phyloP scores from a whole-genome alignment of 2,888 invertebrate genomes.

The Trachelus tabidus region DNA sequence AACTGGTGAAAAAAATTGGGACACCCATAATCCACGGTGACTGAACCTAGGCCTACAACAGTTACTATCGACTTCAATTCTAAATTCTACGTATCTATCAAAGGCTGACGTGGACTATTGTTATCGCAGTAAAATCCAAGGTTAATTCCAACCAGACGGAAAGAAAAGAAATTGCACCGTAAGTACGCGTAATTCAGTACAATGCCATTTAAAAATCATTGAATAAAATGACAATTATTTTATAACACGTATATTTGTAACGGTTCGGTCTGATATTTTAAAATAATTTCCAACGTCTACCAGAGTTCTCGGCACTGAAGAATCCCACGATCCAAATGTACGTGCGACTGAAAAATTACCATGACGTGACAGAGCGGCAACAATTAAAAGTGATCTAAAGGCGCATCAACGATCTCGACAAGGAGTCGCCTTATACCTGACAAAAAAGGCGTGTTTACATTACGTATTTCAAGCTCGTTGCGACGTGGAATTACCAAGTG shows the following conservation, averaged over 20 bases:
- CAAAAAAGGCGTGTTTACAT: background rate
- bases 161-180: conserved; percentile 19
- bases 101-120: background rate
- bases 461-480: background rate
- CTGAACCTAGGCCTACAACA: background rate
- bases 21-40: background rate
- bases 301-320: too few relatives aligned
- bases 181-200: background rate
- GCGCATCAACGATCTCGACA: too few relatives aligned
- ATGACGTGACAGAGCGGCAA: too few relatives aligned
- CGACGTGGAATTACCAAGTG: conserved; percentile 10
- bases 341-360: too few relatives aligned
- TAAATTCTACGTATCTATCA: background rate
- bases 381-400: too few relatives aligned
- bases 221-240: too few relatives aligned
- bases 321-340: too few relatives aligned
- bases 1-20: background rate
- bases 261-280: too few relatives aligned
- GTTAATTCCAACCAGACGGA: background rate
- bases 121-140: background rate
- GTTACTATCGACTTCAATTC: background rate
- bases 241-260: too few relatives aligned
- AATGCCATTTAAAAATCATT: too few relatives aligned
- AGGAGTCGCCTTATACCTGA: too few relatives aligned
- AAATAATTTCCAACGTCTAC: too few relatives aligned